Conservation (phyloP, 2,113 vertebrate genomes). For the Telmatochromis brachygnathus region DNA sequence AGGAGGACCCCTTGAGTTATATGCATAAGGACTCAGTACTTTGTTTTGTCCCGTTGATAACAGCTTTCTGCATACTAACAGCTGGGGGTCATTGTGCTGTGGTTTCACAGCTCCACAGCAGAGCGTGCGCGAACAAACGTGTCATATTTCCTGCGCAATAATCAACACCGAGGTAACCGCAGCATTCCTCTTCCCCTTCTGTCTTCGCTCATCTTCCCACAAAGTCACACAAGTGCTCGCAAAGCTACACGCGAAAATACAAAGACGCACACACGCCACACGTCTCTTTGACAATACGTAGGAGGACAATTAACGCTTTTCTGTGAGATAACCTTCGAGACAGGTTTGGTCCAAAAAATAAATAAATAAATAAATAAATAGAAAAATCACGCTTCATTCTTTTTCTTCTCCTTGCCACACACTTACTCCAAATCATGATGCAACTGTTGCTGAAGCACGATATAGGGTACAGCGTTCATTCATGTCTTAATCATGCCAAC, state of each 20-base stretch:
- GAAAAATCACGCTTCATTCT: constrained; percentile 17
- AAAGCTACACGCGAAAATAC: neutral
- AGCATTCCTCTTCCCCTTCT: constrained; percentile 56
- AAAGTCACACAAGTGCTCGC: constrained; percentile 14
- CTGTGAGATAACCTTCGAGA: constrained; percentile 32
- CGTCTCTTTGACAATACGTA: constrained; percentile 7
- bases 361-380: neutral
- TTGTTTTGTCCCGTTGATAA: constrained; percentile 31
- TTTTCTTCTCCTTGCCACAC: constrained; percentile 35
- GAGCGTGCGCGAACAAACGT: constrained; percentile 16
- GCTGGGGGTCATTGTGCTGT: constrained; percentile 63
- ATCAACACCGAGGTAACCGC: constrained; percentile 44
- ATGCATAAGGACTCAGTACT: constrained; percentile 21
- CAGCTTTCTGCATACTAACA: constrained; percentile 48
- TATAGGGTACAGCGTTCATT: constrained; percentile 31
- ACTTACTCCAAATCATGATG: constrained; percentile 39
- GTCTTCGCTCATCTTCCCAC: constrained; percentile 56
- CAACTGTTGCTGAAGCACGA: constrained; percentile 33
- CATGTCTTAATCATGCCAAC: constrained; percentile 42
- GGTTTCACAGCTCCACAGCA: constrained; percentile 63
- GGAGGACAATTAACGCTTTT: constrained; percentile 27
- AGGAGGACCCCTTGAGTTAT: constrained; percentile 12
- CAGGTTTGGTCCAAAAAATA: constrained; percentile 43
- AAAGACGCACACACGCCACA: neutral
- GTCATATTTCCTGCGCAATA: constrained; percentile 51